Conservation (phyloP, 1,140 invertebrate species). For the Leucophenga varia region DNA sequence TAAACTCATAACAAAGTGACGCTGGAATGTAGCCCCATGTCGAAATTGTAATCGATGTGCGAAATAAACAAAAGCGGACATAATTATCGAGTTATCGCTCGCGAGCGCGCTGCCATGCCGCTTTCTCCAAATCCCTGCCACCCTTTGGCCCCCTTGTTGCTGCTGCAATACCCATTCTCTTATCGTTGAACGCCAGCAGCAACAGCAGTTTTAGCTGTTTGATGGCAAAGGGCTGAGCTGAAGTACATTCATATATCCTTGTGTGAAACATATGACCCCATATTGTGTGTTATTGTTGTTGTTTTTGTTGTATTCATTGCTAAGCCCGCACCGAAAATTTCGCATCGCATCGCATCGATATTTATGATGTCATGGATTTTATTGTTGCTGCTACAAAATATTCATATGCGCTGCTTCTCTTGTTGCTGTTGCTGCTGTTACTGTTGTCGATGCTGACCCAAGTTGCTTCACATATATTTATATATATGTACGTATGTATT, state of each 20-base stretch:
- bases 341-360: conserved; percentile 50
- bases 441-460: background rate
- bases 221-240: no score
- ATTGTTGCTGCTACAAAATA: conserved; percentile 53
- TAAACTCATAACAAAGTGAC: conserved; percentile 10
- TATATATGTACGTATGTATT: no score
- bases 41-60: conserved; percentile 56
- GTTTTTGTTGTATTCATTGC: conserved; percentile 12
- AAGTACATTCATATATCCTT: no score
- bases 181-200: no score
- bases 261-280: no score
- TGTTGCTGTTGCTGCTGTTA: background rate
- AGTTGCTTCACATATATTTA: conserved; percentile 12
- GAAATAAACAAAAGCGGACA: conserved; percentile 57
- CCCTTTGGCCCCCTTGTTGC: no score
- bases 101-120: conserved; percentile 40
- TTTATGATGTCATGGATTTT: conserved; percentile 55
- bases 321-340: conserved; percentile 52
- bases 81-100: conserved; percentile 57
- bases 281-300: no score
- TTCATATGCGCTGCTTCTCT: conserved; percentile 37
- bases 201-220: no score
- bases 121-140: conserved; percentile 10
- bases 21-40: conserved; percentile 16
- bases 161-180: no score